Evolutionary conservation across 2,113 vertebrate species (phyloP).

Genomic region (Alligator sinensis): DNA sequence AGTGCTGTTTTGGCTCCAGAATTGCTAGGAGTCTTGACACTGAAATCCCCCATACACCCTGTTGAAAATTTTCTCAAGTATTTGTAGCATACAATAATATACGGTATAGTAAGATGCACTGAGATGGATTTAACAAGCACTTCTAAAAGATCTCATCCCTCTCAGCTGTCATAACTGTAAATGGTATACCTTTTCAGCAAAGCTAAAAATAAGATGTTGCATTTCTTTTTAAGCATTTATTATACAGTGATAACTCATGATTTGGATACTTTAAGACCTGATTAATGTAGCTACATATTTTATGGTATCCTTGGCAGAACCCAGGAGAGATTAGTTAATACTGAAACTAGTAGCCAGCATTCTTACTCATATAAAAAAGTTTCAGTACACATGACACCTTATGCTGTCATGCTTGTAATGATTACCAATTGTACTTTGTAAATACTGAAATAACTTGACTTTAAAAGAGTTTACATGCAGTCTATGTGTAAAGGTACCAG

Average conservation of each 20-base stretch:
- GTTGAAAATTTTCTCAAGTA: background rate
- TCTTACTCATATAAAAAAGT: conserved; percentile 51
- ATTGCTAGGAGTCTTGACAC: background rate
- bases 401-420: background rate
- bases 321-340: conserved; percentile 55
- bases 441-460: conserved; percentile 34
- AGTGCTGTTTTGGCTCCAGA: background rate
- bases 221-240: conserved; percentile 48
- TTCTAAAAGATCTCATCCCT: conserved; percentile 35
- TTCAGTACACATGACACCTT: conserved; percentile 56
- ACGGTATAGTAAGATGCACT: background rate
- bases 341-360: conserved; percentile 48
- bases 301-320: conserved; percentile 61
- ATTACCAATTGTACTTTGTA: conserved; percentile 62
- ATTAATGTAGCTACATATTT: conserved; percentile 62
- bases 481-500: background rate
- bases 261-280: conserved; percentile 57
- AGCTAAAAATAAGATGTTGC: background rate
- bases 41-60: background rate
- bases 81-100: background rate
- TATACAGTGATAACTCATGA: conserved; percentile 53
- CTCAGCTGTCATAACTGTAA: background rate
- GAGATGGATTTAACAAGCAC: conserved; percentile 50
- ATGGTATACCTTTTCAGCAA: background rate
- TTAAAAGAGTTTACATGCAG: conserved; percentile 55